These are phyloP conservation scores for Lacerta bilineata DNA, from an alignment of 2,797 vertebrate species.

Conservation along the genomic window DNA sequence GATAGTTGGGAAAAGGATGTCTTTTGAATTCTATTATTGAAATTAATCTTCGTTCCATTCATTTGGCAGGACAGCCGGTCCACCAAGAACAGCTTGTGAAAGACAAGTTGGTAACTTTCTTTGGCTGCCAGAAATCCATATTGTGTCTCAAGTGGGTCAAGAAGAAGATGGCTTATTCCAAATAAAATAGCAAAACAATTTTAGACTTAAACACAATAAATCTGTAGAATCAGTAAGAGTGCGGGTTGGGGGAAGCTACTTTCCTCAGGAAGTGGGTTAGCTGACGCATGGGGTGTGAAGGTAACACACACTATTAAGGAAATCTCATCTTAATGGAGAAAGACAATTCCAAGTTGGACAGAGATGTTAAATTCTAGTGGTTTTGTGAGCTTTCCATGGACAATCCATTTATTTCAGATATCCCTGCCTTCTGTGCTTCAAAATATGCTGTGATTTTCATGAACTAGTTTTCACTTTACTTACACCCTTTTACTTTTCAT, in stretches of 20 bases:
- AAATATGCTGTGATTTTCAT: conserved; percentile 31
- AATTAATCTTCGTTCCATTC: conserved; percentile 58
- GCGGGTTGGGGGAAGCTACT: conserved; percentile 54
- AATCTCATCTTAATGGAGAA: conserved; percentile 60
- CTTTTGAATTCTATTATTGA: conserved; percentile 61
- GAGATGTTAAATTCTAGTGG: conserved; percentile 48
- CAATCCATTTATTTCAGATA: conserved; percentile 22
- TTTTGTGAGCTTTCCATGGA: conserved; percentile 53
- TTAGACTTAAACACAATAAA: conserved; percentile 53
- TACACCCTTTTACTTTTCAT: not conserved
- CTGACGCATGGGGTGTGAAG: conserved; percentile 66
- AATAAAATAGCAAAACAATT: conserved; percentile 68
- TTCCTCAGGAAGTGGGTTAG: conserved; percentile 66
- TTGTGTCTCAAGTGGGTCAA: conserved; percentile 53
- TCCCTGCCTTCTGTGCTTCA: not conserved
- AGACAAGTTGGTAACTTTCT: conserved; percentile 52
- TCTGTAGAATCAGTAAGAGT: conserved; percentile 46
- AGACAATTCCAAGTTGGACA: conserved; percentile 54
- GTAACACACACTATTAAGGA: conserved; percentile 59
- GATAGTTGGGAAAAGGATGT: conserved; percentile 51
- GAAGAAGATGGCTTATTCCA: conserved; percentile 58
- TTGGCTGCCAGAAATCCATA: conserved; percentile 64
- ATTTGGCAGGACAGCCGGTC: conserved; percentile 61
- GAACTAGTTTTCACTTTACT: conserved; percentile 27
- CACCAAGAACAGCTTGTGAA: conserved; percentile 55